Evolutionary conservation across 2,797 vertebrate genomes (phyloP).

Genomic region (Miichthys miiuy): DNA sequence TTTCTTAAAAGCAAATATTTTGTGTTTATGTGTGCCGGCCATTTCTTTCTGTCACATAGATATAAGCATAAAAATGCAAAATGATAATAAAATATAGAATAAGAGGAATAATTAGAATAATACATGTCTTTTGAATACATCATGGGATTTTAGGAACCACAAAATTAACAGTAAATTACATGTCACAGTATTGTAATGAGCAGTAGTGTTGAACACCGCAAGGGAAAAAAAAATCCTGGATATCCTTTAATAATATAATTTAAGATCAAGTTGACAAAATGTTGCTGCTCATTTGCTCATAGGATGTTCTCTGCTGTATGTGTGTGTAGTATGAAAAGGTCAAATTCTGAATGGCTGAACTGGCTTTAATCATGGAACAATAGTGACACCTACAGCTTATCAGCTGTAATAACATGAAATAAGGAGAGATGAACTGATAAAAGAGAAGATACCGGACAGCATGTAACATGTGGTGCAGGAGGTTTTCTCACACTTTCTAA

Average conservation of each 20-base stretch:
- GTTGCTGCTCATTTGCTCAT: accelerated
- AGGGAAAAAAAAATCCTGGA: not conserved
- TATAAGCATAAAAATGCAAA: not conserved
- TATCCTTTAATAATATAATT: no score
- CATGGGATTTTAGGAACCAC: not conserved
- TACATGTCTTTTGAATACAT: not conserved
- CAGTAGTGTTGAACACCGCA: not conserved
- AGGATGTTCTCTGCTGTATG: not conserved
- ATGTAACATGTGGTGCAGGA: not conserved
- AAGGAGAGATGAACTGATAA: not conserved
- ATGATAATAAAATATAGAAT: no score
- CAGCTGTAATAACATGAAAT: not conserved
- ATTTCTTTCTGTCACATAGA: not conserved
- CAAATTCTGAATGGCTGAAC: not conserved
- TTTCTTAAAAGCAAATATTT: not conserved
- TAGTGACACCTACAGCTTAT: constrained; percentile 84
- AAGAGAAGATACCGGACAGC: not conserved
- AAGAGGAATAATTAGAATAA: not conserved
- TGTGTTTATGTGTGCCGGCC: not conserved
- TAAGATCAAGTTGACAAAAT: no score
- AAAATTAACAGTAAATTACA: not conserved
- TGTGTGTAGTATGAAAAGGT: not conserved
- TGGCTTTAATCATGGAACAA: constrained; percentile 61
- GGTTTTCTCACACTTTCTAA: not conserved
- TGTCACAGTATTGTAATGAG: not conserved